phyloP scores from a whole-genome alignment of 1,140 invertebrate genomes.

The Drosophila carrolli region DNA sequence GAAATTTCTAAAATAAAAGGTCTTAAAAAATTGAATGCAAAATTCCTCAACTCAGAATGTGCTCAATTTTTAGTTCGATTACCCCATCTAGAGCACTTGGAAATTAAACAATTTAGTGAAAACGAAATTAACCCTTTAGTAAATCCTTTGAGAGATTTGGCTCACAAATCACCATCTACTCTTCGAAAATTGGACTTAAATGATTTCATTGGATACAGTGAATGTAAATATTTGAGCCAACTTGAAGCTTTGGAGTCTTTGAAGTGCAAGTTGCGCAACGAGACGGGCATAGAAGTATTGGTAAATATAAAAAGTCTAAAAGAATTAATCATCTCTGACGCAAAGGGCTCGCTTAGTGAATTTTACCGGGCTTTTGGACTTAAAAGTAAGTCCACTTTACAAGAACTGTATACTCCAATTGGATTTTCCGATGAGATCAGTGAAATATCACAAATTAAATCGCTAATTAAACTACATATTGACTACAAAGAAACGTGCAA shows the following conservation, averaged over 20 bases:
- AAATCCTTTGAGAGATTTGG: no score
- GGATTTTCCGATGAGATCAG: not conserved
- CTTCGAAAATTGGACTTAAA: no score
- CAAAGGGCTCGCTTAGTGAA: not conserved
- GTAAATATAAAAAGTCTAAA: not conserved
- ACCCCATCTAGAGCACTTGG: no score
- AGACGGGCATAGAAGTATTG: not conserved
- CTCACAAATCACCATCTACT: no score
- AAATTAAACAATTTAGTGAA: no score
- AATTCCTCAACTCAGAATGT: no score
- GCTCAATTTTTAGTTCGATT: no score
- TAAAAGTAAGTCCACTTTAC: not conserved
- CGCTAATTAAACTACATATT: not conserved
- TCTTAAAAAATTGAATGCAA: no score
- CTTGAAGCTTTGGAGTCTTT: not conserved
- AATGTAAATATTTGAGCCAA: not conserved
- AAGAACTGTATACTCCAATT: not conserved
- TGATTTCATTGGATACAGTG: not conserved
- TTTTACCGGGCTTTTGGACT: not conserved
- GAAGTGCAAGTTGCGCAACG: not conserved
- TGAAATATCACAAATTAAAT: slow-evolving; percentile 7
- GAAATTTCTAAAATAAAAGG: no score
- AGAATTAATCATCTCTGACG: not conserved
- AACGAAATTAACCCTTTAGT: no score
- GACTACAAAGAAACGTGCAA: not conserved